Base-by-base conservation (phyloP, 1,140 invertebrate species). In the Scaptomyza graminum region DNA sequence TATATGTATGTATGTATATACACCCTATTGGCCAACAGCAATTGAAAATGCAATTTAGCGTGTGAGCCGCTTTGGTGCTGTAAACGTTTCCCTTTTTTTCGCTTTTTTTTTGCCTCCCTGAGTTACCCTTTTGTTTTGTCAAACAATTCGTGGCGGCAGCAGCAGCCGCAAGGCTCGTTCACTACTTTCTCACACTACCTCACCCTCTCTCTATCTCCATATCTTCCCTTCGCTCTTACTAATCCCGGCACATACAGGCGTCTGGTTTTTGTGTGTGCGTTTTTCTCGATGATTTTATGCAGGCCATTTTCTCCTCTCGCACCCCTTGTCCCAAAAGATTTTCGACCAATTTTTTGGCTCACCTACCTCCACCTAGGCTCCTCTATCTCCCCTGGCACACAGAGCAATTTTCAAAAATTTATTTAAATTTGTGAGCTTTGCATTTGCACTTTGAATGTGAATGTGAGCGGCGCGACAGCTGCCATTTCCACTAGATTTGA, bases 41-140 rank as follows among this genome's bases (percentile, higher is more conserved):
- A 67, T 76, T 80, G 62, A 46, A 80, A 80, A 76, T 76, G 77
- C 78, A 80, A 80, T 80, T 80, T 79, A 70, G 54, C 68, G 67
- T 67, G 55, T 60, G 57, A 71, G 77, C 59, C 44, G 49, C 28
- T 31, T 34, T 55, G 51, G 50, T 34, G 22, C 74, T 60, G n/a
- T 13, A 41, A 57, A 31, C 63, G 66, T 52, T 49, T 52, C 37
- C 6, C 6, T 8, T 34, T 34, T n/a, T n/a, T 41, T n/a, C 37
- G 3, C 37, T 12, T 25, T 31, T 31, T 31, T 31, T 31, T 31
- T 31, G 28, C 28, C 49, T 41, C 37, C 5, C 6, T 31, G 11
- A 18, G 16, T 60, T 54, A 63, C 47, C 47, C 65, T 65, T 79
- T 79, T 79, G 76, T 79, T 79, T 74, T 79, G 63, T 54, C 44